These are phyloP conservation scores for Conopomorpha cramerella DNA, from an alignment of 1,140 invertebrate species.

Conservation along the genomic window DNA sequence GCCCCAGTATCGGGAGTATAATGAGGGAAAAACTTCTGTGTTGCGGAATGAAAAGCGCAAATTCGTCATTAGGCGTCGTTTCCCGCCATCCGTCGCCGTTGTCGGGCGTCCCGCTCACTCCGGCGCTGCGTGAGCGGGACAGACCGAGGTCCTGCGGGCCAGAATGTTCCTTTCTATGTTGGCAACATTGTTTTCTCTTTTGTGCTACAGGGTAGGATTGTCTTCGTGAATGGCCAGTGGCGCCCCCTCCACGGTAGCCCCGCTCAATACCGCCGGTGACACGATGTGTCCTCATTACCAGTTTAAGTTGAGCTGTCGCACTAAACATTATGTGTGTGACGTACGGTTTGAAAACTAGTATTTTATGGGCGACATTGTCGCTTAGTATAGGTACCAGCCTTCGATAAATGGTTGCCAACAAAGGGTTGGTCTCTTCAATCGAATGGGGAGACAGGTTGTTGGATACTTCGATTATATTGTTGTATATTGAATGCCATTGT, in stretches of 20 bases:
- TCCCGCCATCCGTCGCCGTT: constrained; percentile 55
- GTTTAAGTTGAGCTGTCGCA: too few species aligned
- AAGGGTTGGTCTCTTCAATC: constrained; percentile 56
- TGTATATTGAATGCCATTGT: constrained; percentile 53
- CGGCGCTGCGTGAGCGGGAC: constrained; percentile 24
- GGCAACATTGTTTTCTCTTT: constrained; percentile 60
- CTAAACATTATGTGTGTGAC: too few species aligned
- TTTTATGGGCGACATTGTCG: too few species aligned
- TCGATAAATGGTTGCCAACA: constrained; percentile 52
- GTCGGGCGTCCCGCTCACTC: constrained; percentile 26
- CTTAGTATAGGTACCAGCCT: too few species aligned
- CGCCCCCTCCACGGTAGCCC: constrained; percentile 44
- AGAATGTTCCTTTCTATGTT: constrained; percentile 61
- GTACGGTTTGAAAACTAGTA: too few species aligned
- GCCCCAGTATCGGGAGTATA: constrained; percentile 53
- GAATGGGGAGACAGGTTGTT: constrained; percentile 50
- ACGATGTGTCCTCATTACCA: too few species aligned
- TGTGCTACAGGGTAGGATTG: constrained; percentile 52
- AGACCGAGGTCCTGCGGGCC: constrained; percentile 38
- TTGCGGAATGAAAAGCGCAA: constrained; percentile 60
- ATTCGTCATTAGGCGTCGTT: constrained; percentile 58
- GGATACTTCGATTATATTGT: constrained; percentile 53
- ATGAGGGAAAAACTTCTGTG: constrained; percentile 59
- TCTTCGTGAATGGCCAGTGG: constrained; percentile 55
- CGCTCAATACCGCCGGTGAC: constrained; percentile 49